Base-by-base conservation (phyloP, 92 coral and sea anemone species). In the Phenganax subtilis region DNA sequence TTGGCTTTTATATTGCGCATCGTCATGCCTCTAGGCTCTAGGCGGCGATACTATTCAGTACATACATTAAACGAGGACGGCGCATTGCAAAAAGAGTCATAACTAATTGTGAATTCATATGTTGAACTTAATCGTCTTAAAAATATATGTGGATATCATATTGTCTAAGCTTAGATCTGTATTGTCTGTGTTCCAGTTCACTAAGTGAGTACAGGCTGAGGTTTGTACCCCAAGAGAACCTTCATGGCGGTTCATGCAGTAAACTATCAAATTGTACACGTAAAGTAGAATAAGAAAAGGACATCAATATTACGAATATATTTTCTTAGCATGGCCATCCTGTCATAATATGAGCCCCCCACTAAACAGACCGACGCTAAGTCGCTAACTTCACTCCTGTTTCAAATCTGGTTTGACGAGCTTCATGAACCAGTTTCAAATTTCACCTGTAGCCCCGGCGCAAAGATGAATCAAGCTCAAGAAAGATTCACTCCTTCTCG, bases 401-500 rank as follows among this genome's bases (percentile, higher is more conserved):
- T 76, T 65, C 20, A 16, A 54, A 68, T n/a, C 83, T 51, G 83
- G 83, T 79, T 79, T 79, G 83, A 79, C 83, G 15, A 64, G 83
- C 44, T 54, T n/a, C 10, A 6, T 51, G 44, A 79, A 79, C 83
- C 74, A 67, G 83, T 79, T 79, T 79, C 68, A 14, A 11, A 64
- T 79, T 63, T 59, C 81, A 59, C 27, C 28, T 54, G 73, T 37
- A 37, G 16, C 7, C n/a, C 15, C 7, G 54, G 53, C 73, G 73
- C 73, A 10, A 27, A 17, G 53, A 68, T 30, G 73, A 68, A 68
- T 68, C 53, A 20, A 2, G 73, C 53, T 37, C 31, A n/a, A 20
- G 47, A n/a, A 27, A 9, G 31, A 51, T 30, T 51, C 47, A 68
- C 47, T 37, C 53, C 54, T 37, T 53, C 53, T 30, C 54, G 9